Evolutionary conservation across 2,113 vertebrate genomes (phyloP), one percentile per base, ranked within the genome.

Genomic region (Ammodytes marinus): DNA sequence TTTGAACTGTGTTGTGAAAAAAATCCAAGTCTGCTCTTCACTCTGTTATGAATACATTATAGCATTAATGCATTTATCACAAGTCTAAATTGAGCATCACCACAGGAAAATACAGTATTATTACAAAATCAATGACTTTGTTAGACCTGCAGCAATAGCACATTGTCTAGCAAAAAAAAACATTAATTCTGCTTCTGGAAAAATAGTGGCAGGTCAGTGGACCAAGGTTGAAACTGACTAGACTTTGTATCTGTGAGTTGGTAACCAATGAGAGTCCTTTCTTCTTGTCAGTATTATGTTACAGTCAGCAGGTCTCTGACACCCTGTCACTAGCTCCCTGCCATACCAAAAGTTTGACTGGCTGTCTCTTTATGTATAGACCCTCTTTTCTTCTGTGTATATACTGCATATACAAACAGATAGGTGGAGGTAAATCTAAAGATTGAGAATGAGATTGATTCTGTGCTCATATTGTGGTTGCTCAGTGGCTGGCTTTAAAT

Each of bases 221-320:
- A 89, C 77, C 70, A 57, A 66, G 40, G 46, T 61, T 63, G 71
- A 78, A 39, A 49, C 61, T 71, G 71, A 77, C 67, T 64, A 43
- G 45, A 74, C 59, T 58, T 72, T 69, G 57, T 17, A 59, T 77
- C 45, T 78, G 12, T 57, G 49, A 58, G 45, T 57, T 66, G 49
- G 40, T 50, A 80, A 71, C 82, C 59, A 53, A 50, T 69, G 79
- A 85, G 79, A 85, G 69, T 59, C 77, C 66, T 73, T 47, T 61
- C 17, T 12, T 19, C 77, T 84, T 58, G n/a, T 90, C 88, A 64
- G 54, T 86, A 88, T 91, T 91, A 84, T 79, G 52, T 43, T 37
- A 53, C 82, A 86, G 86, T 88, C 86, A 79, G 82, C 79, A 85
- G 65, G 72, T 80, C 69, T 72, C 69, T 90, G 88, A 91, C 88